Percentiles rank a stretch among this genome's conserved stretches.
Evolutionary conservation across 2,113 vertebrate genomes (phyloP).

Genomic region (Toxotes jaculatrix): DNA sequence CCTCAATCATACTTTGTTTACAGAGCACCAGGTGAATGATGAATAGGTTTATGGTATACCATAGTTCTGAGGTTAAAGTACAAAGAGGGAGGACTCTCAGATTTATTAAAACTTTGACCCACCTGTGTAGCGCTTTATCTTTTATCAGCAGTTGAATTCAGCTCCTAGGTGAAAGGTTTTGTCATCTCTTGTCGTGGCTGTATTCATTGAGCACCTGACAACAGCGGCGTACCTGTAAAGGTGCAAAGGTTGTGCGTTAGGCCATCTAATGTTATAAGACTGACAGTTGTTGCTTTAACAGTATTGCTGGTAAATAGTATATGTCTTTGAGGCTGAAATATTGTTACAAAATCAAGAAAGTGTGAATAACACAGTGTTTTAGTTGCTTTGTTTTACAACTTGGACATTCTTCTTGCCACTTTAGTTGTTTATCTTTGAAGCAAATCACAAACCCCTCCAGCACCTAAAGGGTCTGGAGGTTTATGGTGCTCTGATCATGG

Average conservation of each 20-base stretch:
- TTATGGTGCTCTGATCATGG: slow-evolving; percentile 36
- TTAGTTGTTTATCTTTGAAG: slow-evolving; percentile 16
- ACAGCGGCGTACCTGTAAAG: not conserved
- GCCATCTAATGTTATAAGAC: not conserved
- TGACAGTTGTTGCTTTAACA: not conserved
- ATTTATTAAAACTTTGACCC: slow-evolving; percentile 49
- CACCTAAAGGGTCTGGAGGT: not conserved
- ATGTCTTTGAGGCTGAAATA: not conserved
- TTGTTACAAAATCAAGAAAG: not conserved
- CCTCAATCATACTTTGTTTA: not conserved
- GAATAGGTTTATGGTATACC: slow-evolving; percentile 16
- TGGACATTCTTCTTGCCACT: slow-evolving; percentile 16
- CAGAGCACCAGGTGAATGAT: not conserved
- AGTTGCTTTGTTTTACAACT: not conserved
- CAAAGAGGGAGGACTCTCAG: slow-evolving; percentile 27
- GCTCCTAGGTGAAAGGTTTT: slow-evolving; percentile 20
- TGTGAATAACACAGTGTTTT: slow-evolving; percentile 1
- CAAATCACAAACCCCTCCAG: not conserved
- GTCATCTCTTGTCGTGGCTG: not conserved
- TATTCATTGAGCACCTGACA: slow-evolving; percentile 4
- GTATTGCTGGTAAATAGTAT: not conserved
- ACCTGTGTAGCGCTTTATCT: slow-evolving; percentile 24
- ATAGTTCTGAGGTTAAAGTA: slow-evolving; percentile 54
- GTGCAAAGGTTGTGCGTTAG: slow-evolving; percentile 4
- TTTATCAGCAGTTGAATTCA: slow-evolving; percentile 20